phyloP scores from a whole-genome alignment of 2,113 vertebrate genomes.

The Leiothrix lutea region DNA sequence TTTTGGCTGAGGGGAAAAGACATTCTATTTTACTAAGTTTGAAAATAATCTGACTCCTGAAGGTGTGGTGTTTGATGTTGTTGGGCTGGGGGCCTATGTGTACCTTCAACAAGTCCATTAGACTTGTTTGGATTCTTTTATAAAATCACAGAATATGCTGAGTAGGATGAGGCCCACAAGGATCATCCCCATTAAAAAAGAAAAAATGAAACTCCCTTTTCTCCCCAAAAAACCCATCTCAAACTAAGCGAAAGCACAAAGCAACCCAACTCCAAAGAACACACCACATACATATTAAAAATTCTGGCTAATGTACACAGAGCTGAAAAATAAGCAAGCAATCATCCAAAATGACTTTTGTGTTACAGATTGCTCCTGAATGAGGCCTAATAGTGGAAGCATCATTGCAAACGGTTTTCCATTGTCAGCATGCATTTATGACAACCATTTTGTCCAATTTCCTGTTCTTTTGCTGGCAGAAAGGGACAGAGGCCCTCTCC shows the following conservation, averaged over 20 bases:
- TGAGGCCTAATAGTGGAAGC: background rate
- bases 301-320: background rate
- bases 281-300: background rate
- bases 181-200: background rate
- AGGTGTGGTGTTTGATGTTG: background rate
- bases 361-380: background rate
- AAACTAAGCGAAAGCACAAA: background rate
- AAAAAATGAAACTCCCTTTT: background rate
- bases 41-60: background rate
- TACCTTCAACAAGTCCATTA: background rate
- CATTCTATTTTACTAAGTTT: background rate
- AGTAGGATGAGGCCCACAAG: background rate
- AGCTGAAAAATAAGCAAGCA: conserved; percentile 1
- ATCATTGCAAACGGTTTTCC: conserved; percentile 8
- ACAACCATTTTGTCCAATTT: conserved; percentile 36
- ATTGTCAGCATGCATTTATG: background rate
- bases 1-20: background rate
- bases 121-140: background rate
- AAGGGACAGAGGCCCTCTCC: background rate
- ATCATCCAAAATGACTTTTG: conserved; percentile 31
- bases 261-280: background rate
- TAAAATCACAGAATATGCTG: background rate
- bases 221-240: background rate
- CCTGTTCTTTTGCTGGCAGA: background rate
- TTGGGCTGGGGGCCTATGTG: background rate